Evolutionary conservation across 1,140 invertebrate genomes (phyloP).

Genomic region (Rhagoletis zephyria): DNA sequence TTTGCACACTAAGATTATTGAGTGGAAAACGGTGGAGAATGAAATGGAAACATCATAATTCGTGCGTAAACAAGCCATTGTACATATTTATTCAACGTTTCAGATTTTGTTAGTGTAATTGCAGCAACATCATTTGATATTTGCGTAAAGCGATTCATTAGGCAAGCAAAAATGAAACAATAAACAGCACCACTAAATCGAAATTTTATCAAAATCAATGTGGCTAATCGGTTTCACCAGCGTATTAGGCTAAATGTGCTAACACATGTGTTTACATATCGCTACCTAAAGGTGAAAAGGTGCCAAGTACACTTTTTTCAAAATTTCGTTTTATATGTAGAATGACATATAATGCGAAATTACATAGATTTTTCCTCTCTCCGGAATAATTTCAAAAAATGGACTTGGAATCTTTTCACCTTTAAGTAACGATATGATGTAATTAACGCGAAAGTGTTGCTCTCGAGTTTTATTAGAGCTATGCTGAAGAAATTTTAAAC

Average conservation of each 20-base stretch:
- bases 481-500: too few species aligned
- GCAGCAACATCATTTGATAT: conserved; percentile 28
- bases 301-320: too few species aligned
- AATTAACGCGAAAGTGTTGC: too few species aligned
- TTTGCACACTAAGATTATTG: neutral
- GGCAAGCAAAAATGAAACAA: neutral
- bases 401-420: too few species aligned
- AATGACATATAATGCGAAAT: too few species aligned
- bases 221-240: conserved; percentile 4
- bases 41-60: conserved; percentile 47
- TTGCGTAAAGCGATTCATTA: conserved; percentile 7
- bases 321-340: too few species aligned
- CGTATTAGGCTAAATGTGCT: neutral
- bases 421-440: too few species aligned
- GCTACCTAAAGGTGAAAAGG: too few species aligned
- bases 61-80: neutral
- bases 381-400: too few species aligned
- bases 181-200: conserved; percentile 7
- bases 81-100: neutral
- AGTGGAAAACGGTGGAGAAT: conserved; percentile 25
- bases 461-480: too few species aligned
- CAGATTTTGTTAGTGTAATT: neutral
- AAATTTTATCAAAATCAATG: neutral
- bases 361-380: too few species aligned
- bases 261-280: too few species aligned